Base-by-base conservation (phyloP, 2,113 vertebrate species). In the Pithys albifrons region DNA sequence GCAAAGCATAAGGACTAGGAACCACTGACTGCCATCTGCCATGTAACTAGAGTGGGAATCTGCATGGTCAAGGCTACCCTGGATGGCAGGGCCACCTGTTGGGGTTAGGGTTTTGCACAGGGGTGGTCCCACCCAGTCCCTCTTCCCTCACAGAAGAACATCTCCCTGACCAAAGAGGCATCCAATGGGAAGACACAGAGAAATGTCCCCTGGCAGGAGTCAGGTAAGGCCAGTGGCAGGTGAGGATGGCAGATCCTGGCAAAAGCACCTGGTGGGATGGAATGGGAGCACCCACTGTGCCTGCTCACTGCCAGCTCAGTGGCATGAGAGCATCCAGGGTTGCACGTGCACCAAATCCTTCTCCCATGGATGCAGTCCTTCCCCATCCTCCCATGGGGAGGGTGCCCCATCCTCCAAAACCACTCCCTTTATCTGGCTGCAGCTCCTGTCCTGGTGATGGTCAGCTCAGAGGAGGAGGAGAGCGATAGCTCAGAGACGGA, bases 171-270 rank as follows among this genome's bases (percentile, higher is more conserved):
- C 61, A 98, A 98, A 3, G 97, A 98, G 39, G 96, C 98, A 12
- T 62, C 95, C 78, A 97, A 98, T 0, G 98, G 98, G 94, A 99
- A 99, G 97, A 98, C 98, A 0, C 96, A 98, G 88, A 98, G 97
- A 92, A 98, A 98, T 7, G 96, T 99, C 89, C 99, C 98, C 97
- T 99, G 99, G 98, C 98, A 98, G 78, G 98, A 99, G 92, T 98
- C 98, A 95, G 99, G 99, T 99, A 96, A 97, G 97, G 66, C 70
- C 4, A 8, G 73, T 67, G 51, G 29, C 84, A 71, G 69, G 64
- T 1, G 6, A 77, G 23, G 33, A 37, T 41, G 62, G 73, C 23
- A 51, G 65, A 57, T 67, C 61, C 82, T 85, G 67, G 37, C 19
- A 67, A 75, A 55, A 72, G 46, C 48, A 70, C 7, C 19, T 49